phyloP scores from a whole-genome alignment of 1,140 invertebrate species.

The Drosophila pseudoobscura region DNA sequence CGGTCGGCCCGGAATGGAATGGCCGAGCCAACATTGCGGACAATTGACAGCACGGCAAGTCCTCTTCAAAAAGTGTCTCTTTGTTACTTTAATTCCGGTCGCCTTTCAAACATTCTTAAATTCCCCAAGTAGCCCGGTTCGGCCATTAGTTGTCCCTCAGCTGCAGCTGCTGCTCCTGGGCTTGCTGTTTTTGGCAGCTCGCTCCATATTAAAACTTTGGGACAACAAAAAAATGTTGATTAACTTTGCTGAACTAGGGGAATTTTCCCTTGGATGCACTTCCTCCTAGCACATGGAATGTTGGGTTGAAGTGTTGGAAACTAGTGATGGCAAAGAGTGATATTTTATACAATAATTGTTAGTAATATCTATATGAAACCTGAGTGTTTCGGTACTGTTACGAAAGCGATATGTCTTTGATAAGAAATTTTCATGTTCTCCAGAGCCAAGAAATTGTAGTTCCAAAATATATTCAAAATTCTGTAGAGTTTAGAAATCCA shows the following conservation, averaged over 20 bases:
- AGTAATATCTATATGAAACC: too few relatives aligned
- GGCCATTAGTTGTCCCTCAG: slow-evolving; percentile 36
- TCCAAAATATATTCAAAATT: too few relatives aligned
- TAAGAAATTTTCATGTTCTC: background rate
- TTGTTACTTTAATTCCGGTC: slow-evolving; percentile 28
- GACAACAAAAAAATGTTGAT: slow-evolving; percentile 47
- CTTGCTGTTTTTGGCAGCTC: slow-evolving; percentile 16
- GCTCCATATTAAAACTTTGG: slow-evolving; percentile 57
- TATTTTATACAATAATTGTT: too few relatives aligned
- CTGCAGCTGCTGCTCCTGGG: slow-evolving; percentile 17
- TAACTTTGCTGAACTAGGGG: slow-evolving; percentile 51
- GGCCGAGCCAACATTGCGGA: slow-evolving; percentile 38
- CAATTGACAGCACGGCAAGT: slow-evolving; percentile 36
- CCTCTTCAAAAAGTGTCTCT: slow-evolving; percentile 24
- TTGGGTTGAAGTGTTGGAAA: background rate
- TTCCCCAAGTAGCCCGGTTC: background rate
- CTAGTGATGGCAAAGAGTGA: too few relatives aligned
- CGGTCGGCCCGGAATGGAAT: background rate
- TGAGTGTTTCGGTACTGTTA: too few relatives aligned
- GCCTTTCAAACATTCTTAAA: slow-evolving; percentile 17
- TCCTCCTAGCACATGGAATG: background rate
- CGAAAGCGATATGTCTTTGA: too few relatives aligned
- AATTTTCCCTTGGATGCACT: slow-evolving; percentile 26
- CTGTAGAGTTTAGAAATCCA: background rate
- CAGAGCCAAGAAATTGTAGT: too few relatives aligned